Evolutionary conservation across 2,113 vertebrate species (phyloP).

Genomic region (Collichthys lucidus): DNA sequence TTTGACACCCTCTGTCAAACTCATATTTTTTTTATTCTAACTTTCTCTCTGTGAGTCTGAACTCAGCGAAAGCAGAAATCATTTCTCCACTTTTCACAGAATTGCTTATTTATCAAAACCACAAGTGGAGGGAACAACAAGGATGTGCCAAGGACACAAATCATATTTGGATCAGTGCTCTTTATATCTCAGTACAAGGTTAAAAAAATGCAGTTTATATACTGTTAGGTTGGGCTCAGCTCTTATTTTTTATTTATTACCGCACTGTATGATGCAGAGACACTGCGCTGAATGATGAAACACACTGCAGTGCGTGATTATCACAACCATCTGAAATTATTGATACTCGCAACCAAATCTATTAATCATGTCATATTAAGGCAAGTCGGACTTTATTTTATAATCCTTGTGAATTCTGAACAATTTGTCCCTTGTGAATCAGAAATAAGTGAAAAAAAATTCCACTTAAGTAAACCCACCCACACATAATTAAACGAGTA

Average conservation of each 20-base stretch:
- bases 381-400: slow-evolving; percentile 4
- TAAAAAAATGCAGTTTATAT: slow-evolving; percentile 28
- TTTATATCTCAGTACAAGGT: slow-evolving; percentile 44
- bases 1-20: background rate
- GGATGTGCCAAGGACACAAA: slow-evolving; percentile 52
- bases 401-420: slow-evolving; percentile 16
- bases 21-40: slow-evolving; percentile 5
- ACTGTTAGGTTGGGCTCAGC: slow-evolving; percentile 17
- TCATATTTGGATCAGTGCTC: slow-evolving; percentile 46
- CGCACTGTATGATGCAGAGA: slow-evolving; percentile 1
- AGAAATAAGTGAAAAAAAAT: slow-evolving; percentile 37
- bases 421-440: slow-evolving; percentile 16
- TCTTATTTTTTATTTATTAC: slow-evolving; percentile 35
- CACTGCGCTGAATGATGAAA: slow-evolving; percentile 18
- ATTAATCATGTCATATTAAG: background rate
- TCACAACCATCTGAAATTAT: slow-evolving; percentile 7
- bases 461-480: slow-evolving; percentile 23
- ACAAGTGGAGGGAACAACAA: slow-evolving; percentile 30
- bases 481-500: slow-evolving; percentile 28
- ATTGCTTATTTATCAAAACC: slow-evolving; percentile 51
- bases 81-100: slow-evolving; percentile 27
- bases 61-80: slow-evolving; percentile 23
- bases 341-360: background rate
- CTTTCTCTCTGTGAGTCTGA: background rate
- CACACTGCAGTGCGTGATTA: background rate